Base-by-base conservation (phyloP, 92 coral and sea anemone genomes). In the Metridium senile region DNA sequence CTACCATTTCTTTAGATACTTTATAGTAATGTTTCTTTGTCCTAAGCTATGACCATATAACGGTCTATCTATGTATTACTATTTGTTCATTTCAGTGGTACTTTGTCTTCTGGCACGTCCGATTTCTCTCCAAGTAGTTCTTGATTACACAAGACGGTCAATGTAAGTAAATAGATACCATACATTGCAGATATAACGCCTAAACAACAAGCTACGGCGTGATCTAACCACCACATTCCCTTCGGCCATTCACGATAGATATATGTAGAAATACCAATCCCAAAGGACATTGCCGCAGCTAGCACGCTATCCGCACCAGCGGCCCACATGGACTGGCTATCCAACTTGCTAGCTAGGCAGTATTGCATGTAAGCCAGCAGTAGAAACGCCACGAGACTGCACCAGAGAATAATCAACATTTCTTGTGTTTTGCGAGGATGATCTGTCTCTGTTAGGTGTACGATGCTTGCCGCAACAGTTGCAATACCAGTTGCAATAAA, bases 151-250 rank as follows among this genome's bases (percentile, higher is more conserved):
- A 66, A 34, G 1, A 33, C 74, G 16, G 62, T 62, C 9, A 57
- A 8, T 17, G 58, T 7, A 1, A 69, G 47, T 17, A 91, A 65
- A 49, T 74, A 49, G 0, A 88, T 26, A 1, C 97, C 97, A 59
- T 91, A 91, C 1, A 68, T 43, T 45, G 64, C 58, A n/a, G 92
- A 87, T 28, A 84, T 52, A 35, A 51, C 61, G 1, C 97, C 97
- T 7, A 91, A 62, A 21, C 71, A 3, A 49, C 79, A 51, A 11
- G 92, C 97, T 0, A 91, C 79, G 0, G 76, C 79, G 59, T 91
- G 97, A 72, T 91, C 97, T 49, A 91, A 82, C 75, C 83, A 91
- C 97, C 97, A 91, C 28, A 88, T 54, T 29, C 30, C 47, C 26
- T 45, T 84, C 19, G 64, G 73, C 2, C 35, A 19, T 28, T 65